A percentile compares a stretch with the other conserved stretches of the same genome.
Conservation (phyloP, 2,113 vertebrate species). For the human region DNA sequence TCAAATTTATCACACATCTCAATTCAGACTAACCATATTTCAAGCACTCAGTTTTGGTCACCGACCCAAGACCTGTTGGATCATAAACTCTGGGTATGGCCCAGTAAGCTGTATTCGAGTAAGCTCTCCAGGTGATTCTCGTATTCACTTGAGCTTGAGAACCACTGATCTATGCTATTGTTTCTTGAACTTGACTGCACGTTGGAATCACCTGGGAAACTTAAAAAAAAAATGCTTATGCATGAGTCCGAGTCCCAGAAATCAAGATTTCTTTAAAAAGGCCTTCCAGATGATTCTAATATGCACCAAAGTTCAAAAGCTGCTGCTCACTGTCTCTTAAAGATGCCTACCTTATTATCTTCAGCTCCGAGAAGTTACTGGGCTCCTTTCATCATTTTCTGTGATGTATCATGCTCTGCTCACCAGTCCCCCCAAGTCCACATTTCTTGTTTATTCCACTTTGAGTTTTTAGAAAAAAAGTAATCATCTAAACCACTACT, state of each 20-base stretch:
- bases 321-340: not conserved
- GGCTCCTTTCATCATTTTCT: not conserved
- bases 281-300: not conserved
- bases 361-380: not conserved
- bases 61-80: not conserved
- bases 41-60: not conserved
- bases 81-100: not conserved
- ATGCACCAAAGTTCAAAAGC: not conserved
- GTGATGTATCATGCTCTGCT: not conserved
- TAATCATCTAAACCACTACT: not conserved
- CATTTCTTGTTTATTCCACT: not conserved
- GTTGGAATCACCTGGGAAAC: not conserved
- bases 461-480: not conserved
- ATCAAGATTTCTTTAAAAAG: not conserved
- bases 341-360: not conserved
- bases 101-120: no score
- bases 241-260: not conserved
- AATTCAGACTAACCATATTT: not conserved
- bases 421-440: not conserved
- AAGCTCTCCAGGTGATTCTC: not conserved
- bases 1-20: not conserved
- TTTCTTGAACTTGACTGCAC: not conserved
- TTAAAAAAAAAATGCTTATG: not conserved
- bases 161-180: not conserved
- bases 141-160: not conserved